Base-by-base conservation (phyloP, 2,113 vertebrate genomes). In the Nyctibius bracteatus region DNA sequence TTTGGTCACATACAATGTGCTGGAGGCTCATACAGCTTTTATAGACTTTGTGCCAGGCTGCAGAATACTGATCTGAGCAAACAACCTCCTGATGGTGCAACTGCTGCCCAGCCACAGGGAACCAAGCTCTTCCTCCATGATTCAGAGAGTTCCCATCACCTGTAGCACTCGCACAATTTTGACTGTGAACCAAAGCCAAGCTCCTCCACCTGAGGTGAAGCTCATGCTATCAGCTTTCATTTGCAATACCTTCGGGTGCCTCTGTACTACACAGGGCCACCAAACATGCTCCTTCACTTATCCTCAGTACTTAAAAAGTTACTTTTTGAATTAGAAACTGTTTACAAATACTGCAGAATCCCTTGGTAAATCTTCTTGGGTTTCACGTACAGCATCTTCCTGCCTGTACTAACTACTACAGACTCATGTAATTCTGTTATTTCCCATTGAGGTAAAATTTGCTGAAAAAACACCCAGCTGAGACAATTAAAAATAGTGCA, bases 191-290 rank as follows among this genome's bases (percentile, higher is more conserved):
- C 27, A 9, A 44, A 61, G 20, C 9, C 65, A 17, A 20, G 43
- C 7, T 12, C 5, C 13, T 6, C 10, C 6, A 19, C 41, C 21
- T 7, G 0, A 4, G 61, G 22, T 0, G 5, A 39, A 57, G 33
- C 12, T 81, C 41, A 2, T 8, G 3, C 55, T 17, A 39, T 5
- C 43, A 13, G 20, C 46, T 74, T 37, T 21, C 46, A 54, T 10
- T 25, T 41, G 28, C 51, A 46, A 8, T 8, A 9, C 23, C 24
- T 52, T 24, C 66, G 27, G 43, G 8, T 28, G 31, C 43, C 35
- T 54, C 51, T 16, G 0, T 9, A 14, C 25, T 10, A 30, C 31
- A 15, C n/a, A 14, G 39, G 6, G 39, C 41, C 61, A 91, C 33
- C 72, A 43, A 54, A 46, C 33, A 3, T 2, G 12, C 12, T 54